Evolutionary conservation across 2,113 vertebrate species (phyloP).

Genomic region (Bubo scandiacus): DNA sequence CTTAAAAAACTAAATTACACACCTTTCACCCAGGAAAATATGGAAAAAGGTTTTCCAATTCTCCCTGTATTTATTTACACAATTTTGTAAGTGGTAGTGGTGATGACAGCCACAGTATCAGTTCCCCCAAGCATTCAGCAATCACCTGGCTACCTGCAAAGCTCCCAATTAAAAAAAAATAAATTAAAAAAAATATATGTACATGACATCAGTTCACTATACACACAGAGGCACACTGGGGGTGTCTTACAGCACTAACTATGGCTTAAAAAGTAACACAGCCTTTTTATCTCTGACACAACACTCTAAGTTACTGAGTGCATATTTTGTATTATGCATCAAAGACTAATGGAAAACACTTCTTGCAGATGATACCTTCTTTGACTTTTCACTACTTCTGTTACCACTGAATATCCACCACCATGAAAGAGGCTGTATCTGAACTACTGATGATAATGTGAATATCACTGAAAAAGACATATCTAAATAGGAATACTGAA

Average conservation of each 20-base stretch:
- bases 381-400: background rate
- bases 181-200: too few species aligned
- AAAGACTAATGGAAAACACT: background rate
- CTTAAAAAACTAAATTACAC: background rate
- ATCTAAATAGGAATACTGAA: background rate
- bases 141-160: background rate
- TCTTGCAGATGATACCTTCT: background rate
- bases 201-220: background rate
- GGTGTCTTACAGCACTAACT: background rate
- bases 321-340: background rate
- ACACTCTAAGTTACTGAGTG: background rate
- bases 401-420: background rate
- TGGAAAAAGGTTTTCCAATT: background rate
- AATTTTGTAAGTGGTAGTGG: background rate
- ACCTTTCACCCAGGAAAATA: background rate
- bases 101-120: background rate
- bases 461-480: background rate
- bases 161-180: background rate
- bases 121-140: background rate
- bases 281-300: background rate
- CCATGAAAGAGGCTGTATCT: background rate
- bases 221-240: background rate
- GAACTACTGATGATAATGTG: background rate
- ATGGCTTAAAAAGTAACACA: background rate
- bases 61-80: background rate